These are phyloP conservation scores for Napeogenes inachia DNA, from an alignment of 2,888 invertebrate genomes.

Conservation along the genomic window DNA sequence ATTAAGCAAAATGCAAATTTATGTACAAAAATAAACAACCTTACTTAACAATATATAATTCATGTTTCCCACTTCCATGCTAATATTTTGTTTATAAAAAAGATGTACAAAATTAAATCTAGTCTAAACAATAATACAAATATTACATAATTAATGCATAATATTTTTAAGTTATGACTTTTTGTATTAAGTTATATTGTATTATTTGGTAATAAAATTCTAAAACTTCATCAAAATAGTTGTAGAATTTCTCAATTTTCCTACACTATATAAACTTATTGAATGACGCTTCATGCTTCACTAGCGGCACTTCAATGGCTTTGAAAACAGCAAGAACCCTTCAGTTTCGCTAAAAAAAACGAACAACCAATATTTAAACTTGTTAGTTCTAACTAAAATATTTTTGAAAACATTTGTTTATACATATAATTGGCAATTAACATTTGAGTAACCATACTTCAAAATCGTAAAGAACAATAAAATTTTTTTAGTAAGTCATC, in stretches of 20 bases:
- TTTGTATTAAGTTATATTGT: too few relatives aligned
- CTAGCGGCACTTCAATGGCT: slow-evolving; percentile 5
- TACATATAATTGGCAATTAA: background rate
- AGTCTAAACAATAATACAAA: background rate
- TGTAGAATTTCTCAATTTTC: slow-evolving; percentile 1
- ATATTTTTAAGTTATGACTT: too few relatives aligned
- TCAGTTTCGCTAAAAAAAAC: slow-evolving; percentile 3
- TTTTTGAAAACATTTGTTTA: background rate
- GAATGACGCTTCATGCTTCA: slow-evolving; percentile 7
- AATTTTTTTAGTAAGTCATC: too few relatives aligned
- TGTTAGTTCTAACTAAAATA: slow-evolving; percentile 3
- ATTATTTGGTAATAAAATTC: background rate
- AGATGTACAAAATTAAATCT: too few relatives aligned
- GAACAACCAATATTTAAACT: slow-evolving; percentile 5
- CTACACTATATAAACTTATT: slow-evolving; percentile 7
- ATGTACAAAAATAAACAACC: too few relatives aligned
- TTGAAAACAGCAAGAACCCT: slow-evolving; percentile 7
- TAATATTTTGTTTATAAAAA: too few relatives aligned
- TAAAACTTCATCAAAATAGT: background rate
- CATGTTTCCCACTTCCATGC: too few relatives aligned
- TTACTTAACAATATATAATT: too few relatives aligned
- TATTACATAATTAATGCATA: background rate
- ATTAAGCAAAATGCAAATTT: too few relatives aligned
- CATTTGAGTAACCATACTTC: too few relatives aligned
- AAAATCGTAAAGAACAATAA: too few relatives aligned